Evolutionary conservation across 2,888 invertebrate genomes (phyloP).

Genomic region (Gisinianus flammeolus): DNA sequence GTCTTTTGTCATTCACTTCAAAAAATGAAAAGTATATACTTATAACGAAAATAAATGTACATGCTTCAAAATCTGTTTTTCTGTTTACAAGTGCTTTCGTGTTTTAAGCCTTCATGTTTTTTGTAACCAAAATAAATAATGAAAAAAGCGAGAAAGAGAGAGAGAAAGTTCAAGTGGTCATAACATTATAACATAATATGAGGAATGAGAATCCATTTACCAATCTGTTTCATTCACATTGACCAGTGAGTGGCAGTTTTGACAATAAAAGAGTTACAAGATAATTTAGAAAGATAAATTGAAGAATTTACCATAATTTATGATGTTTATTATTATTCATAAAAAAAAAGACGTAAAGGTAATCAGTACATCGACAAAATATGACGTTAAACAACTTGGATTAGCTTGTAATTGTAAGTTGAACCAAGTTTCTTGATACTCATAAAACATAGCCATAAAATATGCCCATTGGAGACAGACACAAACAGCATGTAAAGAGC

Average conservation of each 20-base stretch:
- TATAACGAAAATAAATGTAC: too few relatives aligned
- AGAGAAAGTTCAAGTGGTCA: neutral
- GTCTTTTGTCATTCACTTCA: too few relatives aligned
- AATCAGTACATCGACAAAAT: too few relatives aligned
- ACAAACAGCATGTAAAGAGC: neutral
- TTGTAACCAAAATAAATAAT: neutral
- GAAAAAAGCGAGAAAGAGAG: neutral
- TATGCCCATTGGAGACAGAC: neutral
- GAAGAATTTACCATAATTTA: neutral
- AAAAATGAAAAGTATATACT: too few relatives aligned
- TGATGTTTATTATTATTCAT: neutral
- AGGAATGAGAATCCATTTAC: neutral
- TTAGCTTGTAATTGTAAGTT: too few relatives aligned
- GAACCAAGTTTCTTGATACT: too few relatives aligned
- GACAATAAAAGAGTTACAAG: slow-evolving; percentile 12
- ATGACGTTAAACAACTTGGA: too few relatives aligned
- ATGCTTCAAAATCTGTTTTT: too few relatives aligned
- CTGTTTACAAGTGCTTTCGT: too few relatives aligned
- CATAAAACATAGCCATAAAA: neutral
- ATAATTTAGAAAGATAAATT: slow-evolving; percentile 23
- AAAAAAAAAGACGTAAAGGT: slow-evolving; percentile 6
- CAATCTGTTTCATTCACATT: neutral
- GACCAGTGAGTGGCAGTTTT: slow-evolving; percentile 10
- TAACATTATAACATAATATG: neutral
- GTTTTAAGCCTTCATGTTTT: too few relatives aligned